Evolutionary conservation across 2,797 vertebrate genomes (phyloP).

Genomic region (Xyrichtys novacula): DNA sequence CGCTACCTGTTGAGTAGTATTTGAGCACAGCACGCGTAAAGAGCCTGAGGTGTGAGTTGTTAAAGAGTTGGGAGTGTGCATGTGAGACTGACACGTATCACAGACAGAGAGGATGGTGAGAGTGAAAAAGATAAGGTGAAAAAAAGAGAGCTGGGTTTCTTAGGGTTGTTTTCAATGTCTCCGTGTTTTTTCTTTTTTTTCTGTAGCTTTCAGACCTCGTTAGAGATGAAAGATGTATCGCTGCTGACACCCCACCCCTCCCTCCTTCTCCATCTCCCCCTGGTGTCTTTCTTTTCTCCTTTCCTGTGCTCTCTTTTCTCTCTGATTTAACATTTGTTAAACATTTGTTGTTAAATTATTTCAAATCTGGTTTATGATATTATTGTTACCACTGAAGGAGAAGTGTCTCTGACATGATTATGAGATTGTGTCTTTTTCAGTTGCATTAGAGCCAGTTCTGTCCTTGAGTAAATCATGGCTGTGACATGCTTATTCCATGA

Average conservation of each 20-base stretch:
- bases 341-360: slow-evolving; percentile 30
- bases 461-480: not conserved
- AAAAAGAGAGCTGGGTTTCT: slow-evolving; percentile 67
- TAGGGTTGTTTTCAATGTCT: slow-evolving; percentile 77
- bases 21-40: slow-evolving; percentile 45
- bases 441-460: not conserved
- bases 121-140: slow-evolving; percentile 60
- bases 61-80: slow-evolving; percentile 39
- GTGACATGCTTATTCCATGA: not conserved
- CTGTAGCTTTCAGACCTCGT: slow-evolving; percentile 84
- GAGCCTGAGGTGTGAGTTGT: slow-evolving; percentile 36
- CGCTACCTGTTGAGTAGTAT: slow-evolving; percentile 31
- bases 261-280: slow-evolving; percentile 51
- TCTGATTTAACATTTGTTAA: slow-evolving; percentile 39
- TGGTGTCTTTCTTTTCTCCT: slow-evolving; percentile 36
- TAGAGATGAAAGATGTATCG: slow-evolving; percentile 82
- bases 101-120: slow-evolving; percentile 22
- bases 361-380: slow-evolving; percentile 18
- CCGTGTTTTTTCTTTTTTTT: slow-evolving; percentile 60
- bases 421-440: not conserved
- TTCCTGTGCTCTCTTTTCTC: slow-evolving; percentile 27
- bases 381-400: not conserved
- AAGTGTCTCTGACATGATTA: not conserved
- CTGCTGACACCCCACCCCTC: slow-evolving; percentile 72
- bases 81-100: slow-evolving; percentile 57